phyloP scores from a whole-genome alignment of 2,797 vertebrate species.

The Pantherophis vulpinus region DNA sequence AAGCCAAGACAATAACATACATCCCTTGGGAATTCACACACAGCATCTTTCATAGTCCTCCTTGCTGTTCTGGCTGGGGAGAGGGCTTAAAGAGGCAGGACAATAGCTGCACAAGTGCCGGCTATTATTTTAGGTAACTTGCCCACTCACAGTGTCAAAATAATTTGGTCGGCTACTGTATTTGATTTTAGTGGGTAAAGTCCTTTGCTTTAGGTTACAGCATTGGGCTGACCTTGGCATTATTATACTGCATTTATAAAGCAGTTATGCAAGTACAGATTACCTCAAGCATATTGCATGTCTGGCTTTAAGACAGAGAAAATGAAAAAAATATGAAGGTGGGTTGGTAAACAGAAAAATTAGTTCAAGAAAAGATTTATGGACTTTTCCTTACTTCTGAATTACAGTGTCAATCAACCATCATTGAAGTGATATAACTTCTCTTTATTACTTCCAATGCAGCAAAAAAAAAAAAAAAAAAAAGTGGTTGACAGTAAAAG shows the following conservation, averaged over 20 bases:
- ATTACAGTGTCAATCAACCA: neutral
- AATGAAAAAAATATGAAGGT: neutral
- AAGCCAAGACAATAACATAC: neutral
- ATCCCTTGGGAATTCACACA: neutral
- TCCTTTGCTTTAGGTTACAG: neutral
- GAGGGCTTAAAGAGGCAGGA: neutral
- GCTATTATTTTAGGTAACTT: neutral
- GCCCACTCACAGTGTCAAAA: neutral
- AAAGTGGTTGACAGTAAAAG: neutral
- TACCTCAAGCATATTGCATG: neutral
- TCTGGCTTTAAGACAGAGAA: neutral
- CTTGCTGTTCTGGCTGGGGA: neutral
- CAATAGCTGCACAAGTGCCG: neutral
- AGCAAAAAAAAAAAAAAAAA: neutral
- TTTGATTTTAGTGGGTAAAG: neutral
- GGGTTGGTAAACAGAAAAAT: neutral
- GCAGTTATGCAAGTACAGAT: neutral
- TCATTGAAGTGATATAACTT: neutral
- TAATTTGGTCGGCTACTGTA: neutral
- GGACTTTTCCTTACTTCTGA: neutral
- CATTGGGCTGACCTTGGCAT: neutral
- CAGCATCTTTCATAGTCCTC: neutral
- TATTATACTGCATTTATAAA: neutral
- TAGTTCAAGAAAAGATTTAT: neutral
- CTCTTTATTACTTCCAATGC: neutral